These are phyloP conservation scores for Malurus melanocephalus DNA, from an alignment of 2,113 vertebrate genomes.

Conservation along the genomic window DNA sequence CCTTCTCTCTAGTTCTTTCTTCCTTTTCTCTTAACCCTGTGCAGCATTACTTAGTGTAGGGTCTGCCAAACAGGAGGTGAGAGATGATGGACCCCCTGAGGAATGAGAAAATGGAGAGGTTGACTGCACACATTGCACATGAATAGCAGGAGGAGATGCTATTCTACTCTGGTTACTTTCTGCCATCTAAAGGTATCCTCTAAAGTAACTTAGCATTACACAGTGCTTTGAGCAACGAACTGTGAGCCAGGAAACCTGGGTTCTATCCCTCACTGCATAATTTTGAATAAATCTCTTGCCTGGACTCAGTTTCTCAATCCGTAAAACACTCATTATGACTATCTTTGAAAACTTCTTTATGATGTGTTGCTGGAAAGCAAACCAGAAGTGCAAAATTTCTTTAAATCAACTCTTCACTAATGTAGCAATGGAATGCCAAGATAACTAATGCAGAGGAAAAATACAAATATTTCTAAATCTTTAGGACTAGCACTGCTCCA, in stretches of 20 bases:
- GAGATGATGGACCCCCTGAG: constrained; percentile 68
- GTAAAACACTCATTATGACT: neutral
- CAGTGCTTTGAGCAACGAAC: constrained; percentile 32
- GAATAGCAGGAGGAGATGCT: constrained; percentile 53
- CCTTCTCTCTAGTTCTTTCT: constrained; percentile 11
- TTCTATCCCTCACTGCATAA: constrained; percentile 15
- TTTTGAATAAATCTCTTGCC: constrained; percentile 12
- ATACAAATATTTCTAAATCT: neutral
- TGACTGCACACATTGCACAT: constrained; percentile 40
- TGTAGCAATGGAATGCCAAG: neutral
- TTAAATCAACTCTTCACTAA: neutral
- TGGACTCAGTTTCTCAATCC: constrained; percentile 16
- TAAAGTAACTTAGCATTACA: constrained; percentile 44
- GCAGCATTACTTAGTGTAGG: constrained; percentile 45
- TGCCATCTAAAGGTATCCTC: constrained; percentile 59
- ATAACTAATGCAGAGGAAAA: neutral
- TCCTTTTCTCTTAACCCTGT: constrained; percentile 31
- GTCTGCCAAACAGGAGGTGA: constrained; percentile 60
- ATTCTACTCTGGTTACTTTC: constrained; percentile 50
- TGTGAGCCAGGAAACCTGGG: constrained; percentile 21
- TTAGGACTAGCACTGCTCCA: neutral
- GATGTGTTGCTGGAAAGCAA: neutral
- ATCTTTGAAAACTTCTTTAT: neutral
- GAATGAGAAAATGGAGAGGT: constrained; percentile 58
- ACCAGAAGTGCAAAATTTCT: neutral